Percentiles rank a stretch among this genome's conserved stretches.
These are phyloP conservation scores for Haemorhous mexicanus DNA, from an alignment of 2,113 vertebrate genomes.

Conservation along the genomic window DNA sequence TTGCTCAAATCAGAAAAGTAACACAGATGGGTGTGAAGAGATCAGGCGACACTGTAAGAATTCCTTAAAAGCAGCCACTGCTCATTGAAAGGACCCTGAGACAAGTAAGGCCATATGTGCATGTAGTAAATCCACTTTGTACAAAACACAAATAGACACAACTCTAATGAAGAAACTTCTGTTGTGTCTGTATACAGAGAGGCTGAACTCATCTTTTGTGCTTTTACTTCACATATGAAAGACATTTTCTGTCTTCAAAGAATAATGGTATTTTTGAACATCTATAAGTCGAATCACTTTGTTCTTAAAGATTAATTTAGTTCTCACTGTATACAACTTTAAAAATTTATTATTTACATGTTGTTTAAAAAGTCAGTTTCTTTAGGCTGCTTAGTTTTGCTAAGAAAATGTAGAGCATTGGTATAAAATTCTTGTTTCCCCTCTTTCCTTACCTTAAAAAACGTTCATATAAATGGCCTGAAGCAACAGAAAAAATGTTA, in stretches of 20 bases:
- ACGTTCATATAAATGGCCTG: constrained; percentile 95
- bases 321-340: neutral
- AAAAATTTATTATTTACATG: neutral
- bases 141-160: neutral
- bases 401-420: neutral
- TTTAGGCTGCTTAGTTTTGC: neutral
- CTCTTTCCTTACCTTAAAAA: constrained; percentile 85
- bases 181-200: neutral
- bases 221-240: neutral
- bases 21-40: neutral
- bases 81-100: neutral
- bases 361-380: neutral
- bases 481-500: constrained; percentile 97
- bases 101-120: neutral
- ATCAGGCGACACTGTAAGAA: neutral
- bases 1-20: neutral
- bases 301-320: neutral
- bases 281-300: neutral
- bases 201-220: neutral
- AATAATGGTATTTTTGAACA: neutral
- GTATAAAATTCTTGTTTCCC: neutral
- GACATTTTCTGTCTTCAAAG: neutral
- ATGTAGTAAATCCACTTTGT: neutral
- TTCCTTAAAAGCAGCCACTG: neutral
- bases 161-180: neutral